Conservation (phyloP, 2,797 vertebrate genomes). For the Mormyrops boulengeri region DNA sequence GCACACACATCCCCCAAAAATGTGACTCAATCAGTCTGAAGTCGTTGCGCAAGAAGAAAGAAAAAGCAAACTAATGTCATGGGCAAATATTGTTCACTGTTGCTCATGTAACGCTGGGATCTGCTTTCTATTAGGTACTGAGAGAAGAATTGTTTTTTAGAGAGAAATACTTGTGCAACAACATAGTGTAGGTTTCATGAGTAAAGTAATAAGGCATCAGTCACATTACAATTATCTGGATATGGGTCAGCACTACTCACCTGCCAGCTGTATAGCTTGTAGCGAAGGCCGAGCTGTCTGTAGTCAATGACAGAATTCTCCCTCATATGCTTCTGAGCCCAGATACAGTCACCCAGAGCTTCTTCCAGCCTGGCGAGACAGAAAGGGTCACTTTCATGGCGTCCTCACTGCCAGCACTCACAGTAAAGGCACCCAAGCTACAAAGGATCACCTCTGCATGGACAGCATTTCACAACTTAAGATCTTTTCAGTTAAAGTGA, state of each 20-base stretch:
- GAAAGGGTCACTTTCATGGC: background rate
- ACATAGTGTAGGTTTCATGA: background rate
- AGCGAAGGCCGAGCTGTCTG: constrained; percentile 78
- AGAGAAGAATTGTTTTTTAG: background rate
- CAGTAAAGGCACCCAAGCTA: background rate
- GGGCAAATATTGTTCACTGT: background rate
- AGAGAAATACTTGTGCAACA: background rate
- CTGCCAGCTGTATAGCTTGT: constrained; percentile 81
- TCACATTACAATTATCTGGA: background rate
- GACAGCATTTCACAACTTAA: background rate
- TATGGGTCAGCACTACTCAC: constrained; percentile 42
- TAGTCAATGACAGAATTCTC: constrained; percentile 79
- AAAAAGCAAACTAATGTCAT: background rate
- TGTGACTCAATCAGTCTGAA: background rate
- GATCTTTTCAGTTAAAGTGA: background rate
- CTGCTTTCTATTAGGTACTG: background rate
- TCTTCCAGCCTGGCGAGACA: constrained; percentile 65
- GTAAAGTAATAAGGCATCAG: background rate
- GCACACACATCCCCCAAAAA: background rate
- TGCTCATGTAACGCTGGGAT: background rate
- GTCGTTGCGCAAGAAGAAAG: background rate
- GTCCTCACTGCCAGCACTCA: background rate
- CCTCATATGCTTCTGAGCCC: constrained; percentile 73
- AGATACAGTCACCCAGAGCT: constrained; percentile 70
- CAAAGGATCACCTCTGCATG: background rate